Conservation (phyloP, 2,113 vertebrate species). For the Puntigrus tetrazona region DNA sequence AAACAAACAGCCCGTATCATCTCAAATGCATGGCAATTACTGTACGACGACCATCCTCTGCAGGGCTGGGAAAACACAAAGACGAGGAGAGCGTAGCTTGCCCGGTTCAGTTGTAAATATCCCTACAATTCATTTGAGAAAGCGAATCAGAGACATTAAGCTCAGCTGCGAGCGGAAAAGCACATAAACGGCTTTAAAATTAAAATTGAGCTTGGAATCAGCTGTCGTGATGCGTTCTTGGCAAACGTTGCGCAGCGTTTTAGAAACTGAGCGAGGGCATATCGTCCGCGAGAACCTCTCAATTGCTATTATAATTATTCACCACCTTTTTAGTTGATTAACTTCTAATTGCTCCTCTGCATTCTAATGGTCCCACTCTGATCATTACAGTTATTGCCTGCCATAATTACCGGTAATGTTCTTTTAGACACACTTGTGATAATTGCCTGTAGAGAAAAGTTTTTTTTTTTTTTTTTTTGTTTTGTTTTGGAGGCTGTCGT, state of each 20-base stretch:
- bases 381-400: slow-evolving; percentile 98
- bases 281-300: slow-evolving; percentile 74
- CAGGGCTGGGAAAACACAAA: slow-evolving; percentile 20
- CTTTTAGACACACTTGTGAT: slow-evolving; percentile 82
- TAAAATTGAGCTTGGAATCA: slow-evolving; percentile 53
- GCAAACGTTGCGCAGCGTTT: slow-evolving; percentile 40
- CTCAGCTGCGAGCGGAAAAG: slow-evolving; percentile 41
- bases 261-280: slow-evolving; percentile 41
- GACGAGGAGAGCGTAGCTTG: slow-evolving; percentile 15
- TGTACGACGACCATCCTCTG: slow-evolving; percentile 15
- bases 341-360: slow-evolving; percentile 99
- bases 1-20: slow-evolving; percentile 28
- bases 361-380: slow-evolving; percentile 93
- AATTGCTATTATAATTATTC: slow-evolving; percentile 94
- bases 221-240: slow-evolving; percentile 40
- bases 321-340: slow-evolving; percentile 99
- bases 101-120: slow-evolving; percentile 40
- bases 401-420: slow-evolving; percentile 99
- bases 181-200: slow-evolving; percentile 55
- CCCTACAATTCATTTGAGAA: slow-evolving; percentile 45
- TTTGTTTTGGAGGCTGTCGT: slow-evolving; percentile 81
- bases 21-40: slow-evolving; percentile 40
- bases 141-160: slow-evolving; percentile 44
- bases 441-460: slow-evolving; percentile 83
- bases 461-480: slow-evolving; percentile 62